Percentiles rank a stretch among this genome's conserved stretches.
Conservation (phyloP, 2,113 vertebrate species). For the Salvelinus sp. region DNA sequence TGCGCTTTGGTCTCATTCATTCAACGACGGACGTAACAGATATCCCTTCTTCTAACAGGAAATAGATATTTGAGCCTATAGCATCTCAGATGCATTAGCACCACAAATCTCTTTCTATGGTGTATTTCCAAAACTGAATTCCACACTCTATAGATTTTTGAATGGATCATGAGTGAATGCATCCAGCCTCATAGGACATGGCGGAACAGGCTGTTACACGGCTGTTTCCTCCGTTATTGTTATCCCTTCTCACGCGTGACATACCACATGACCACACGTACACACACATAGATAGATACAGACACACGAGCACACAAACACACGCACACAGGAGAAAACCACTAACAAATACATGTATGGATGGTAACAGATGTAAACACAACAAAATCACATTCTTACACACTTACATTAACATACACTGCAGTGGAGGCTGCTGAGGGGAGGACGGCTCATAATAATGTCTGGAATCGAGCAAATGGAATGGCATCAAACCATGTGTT, state of each 20-base stretch:
- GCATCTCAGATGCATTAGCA: conserved; percentile 29
- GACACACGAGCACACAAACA: conserved; percentile 9
- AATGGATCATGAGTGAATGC: conserved; percentile 38
- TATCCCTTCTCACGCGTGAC: conserved; percentile 21
- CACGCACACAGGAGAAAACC: conserved; percentile 4
- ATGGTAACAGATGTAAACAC: conserved; percentile 20
- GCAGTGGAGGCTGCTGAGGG: too few relatives aligned
- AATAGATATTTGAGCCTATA: conserved; percentile 29
- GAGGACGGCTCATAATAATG: too few relatives aligned
- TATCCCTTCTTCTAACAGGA: conserved; percentile 32
- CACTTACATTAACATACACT: not conserved
- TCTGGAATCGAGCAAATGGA: too few relatives aligned
- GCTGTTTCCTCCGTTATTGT: conserved; percentile 20
- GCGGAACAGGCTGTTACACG: not conserved
- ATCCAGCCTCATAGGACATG: not conserved
- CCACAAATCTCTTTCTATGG: conserved; percentile 8
- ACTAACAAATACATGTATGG: conserved; percentile 21
- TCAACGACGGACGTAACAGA: too few relatives aligned
- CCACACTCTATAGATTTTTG: conserved; percentile 50
- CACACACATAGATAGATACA: conserved; percentile 11
- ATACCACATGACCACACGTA: conserved; percentile 3
- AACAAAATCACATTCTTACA: not conserved
- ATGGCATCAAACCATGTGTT: too few relatives aligned
- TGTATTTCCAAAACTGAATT: conserved; percentile 28
- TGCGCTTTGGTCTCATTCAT: too few relatives aligned